These are phyloP conservation scores for Rynchops niger DNA, from an alignment of 2,113 vertebrate genomes.

Conservation along the genomic window DNA sequence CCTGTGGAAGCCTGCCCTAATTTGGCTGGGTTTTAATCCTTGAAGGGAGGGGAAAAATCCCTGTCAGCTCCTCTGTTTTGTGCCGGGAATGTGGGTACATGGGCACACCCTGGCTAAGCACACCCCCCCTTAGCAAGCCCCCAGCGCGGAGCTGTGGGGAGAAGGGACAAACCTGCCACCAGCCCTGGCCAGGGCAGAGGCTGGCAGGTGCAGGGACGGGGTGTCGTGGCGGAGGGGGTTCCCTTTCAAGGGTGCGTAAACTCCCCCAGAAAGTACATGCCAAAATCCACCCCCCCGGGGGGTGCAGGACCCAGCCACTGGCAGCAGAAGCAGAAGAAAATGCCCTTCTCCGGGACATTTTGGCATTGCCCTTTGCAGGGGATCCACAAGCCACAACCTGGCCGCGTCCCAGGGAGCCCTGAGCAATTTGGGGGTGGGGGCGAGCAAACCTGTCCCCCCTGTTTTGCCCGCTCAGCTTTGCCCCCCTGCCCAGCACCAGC, in stretches of 20 bases:
- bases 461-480: background rate
- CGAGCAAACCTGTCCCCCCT: background rate
- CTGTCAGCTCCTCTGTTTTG: background rate
- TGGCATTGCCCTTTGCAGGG: rapidly evolving
- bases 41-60: background rate
- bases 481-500: background rate
- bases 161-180: background rate
- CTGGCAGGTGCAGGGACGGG: background rate
- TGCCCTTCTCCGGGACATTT: background rate
- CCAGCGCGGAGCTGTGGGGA: rapidly evolving
- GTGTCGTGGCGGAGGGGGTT: rapidly evolving
- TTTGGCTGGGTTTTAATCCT: background rate
- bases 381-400: background rate
- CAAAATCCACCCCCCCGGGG: background rate
- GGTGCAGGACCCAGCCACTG: rapidly evolving
- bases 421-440: background rate
- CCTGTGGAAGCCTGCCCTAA: rapidly evolving
- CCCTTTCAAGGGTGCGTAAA: background rate
- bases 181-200: background rate
- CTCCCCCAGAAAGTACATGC: background rate
- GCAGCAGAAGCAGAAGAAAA: background rate
- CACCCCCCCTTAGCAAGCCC: background rate
- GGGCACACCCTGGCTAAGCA: background rate
- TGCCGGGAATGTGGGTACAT: background rate
- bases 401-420: rapidly evolving